These are phyloP conservation scores for Cactoblastis cactorum DNA, from an alignment of 2,888 invertebrate genomes.

Conservation along the genomic window DNA sequence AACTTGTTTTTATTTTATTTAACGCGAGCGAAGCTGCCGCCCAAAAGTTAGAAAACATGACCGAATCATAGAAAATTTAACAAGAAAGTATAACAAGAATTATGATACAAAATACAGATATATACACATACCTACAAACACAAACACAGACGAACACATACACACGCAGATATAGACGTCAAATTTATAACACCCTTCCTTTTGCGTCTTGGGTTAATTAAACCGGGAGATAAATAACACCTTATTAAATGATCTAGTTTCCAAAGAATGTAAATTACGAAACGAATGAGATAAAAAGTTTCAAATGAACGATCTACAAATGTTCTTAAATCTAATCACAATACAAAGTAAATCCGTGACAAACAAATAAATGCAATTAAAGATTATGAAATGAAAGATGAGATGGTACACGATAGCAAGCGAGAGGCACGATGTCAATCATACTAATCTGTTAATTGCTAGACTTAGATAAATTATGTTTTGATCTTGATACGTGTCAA, in stretches of 20 bases:
- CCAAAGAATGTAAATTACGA: background rate
- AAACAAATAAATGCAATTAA: conserved; percentile 11
- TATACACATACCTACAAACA: no score
- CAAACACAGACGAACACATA: no score
- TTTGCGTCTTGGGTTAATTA: no score
- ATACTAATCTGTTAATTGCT: conserved; percentile 22
- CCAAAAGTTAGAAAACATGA: no score
- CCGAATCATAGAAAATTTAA: no score
- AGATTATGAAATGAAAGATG: conserved; percentile 10
- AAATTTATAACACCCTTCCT: no score
- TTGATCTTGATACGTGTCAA: conserved; percentile 18
- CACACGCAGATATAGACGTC: no score
- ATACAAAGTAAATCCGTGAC: background rate
- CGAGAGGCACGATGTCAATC: conserved; percentile 9
- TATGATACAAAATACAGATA: no score
- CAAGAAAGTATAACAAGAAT: no score
- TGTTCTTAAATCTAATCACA: background rate
- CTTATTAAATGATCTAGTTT: background rate
- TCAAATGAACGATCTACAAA: background rate
- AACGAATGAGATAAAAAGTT: background rate
- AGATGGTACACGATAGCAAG: conserved; percentile 7
- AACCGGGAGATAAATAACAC: no score
- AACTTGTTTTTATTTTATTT: no score
- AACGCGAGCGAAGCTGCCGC: no score
- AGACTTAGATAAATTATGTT: conserved; percentile 18